Conservation (phyloP, 2,888 invertebrate species). For the Scaptomyza polygonia region DNA sequence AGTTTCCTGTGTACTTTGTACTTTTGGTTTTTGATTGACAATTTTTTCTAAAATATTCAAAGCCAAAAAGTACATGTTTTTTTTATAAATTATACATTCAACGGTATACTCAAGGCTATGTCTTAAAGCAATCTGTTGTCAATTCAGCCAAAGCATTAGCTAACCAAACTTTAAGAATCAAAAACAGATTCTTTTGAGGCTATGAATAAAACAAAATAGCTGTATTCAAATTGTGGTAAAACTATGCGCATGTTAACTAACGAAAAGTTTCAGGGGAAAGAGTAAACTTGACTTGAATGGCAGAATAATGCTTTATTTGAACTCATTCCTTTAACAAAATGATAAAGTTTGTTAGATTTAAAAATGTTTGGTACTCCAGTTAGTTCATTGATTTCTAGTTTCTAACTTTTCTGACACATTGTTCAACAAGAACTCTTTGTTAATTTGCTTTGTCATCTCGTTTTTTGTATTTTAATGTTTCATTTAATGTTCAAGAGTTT, state of each 20-base stretch:
- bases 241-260: neutral
- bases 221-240: neutral
- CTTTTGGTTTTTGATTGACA: neutral
- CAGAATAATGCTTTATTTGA: too few species aligned
- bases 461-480: neutral
- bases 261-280: neutral
- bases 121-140: neutral
- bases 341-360: too few species aligned
- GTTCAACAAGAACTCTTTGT: too few species aligned
- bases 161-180: neutral
- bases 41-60: conserved; percentile 8
- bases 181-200: neutral
- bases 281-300: neutral
- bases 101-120: neutral
- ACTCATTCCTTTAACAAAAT: too few species aligned
- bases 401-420: too few species aligned
- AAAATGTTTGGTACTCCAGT: too few species aligned
- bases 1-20: neutral
- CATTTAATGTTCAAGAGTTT: neutral
- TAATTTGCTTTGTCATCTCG: neutral
- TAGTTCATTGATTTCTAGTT: too few species aligned
- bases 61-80: too few species aligned
- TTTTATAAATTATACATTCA: conserved; percentile 12
- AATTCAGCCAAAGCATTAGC: neutral
- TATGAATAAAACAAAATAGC: neutral